These are phyloP conservation scores for Oreochromis spilurus DNA, from an alignment of 2,113 vertebrate species.

Conservation along the genomic window DNA sequence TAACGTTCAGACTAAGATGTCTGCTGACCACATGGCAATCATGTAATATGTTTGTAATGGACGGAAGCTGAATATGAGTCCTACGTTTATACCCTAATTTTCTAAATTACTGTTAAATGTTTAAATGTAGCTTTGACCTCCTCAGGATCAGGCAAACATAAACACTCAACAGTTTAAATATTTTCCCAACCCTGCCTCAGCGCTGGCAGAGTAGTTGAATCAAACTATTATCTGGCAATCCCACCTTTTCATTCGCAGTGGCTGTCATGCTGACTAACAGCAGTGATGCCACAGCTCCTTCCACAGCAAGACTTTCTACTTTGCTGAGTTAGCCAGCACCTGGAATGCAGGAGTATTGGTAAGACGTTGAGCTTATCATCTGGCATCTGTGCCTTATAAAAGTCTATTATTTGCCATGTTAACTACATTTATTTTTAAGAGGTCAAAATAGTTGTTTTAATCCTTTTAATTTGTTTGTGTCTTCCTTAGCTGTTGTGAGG, in stretches of 20 bases:
- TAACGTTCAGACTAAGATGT: background rate
- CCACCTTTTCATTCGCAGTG: background rate
- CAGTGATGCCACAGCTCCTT: background rate
- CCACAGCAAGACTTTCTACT: background rate
- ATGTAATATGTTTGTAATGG: background rate
- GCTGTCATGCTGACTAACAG: background rate
- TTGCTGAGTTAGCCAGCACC: background rate
- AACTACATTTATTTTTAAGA: background rate
- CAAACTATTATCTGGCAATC: background rate
- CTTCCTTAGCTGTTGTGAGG: background rate
- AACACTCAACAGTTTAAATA: background rate
- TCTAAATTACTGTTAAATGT: background rate
- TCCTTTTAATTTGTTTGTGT: background rate
- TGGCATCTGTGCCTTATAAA: background rate
- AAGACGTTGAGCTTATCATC: background rate
- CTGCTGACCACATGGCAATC: background rate
- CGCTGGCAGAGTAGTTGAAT: background rate
- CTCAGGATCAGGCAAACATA: background rate
- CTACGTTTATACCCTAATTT: background rate
- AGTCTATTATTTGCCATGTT: background rate
- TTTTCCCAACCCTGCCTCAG: background rate
- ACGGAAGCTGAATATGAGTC: background rate
- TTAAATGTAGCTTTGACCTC: background rate
- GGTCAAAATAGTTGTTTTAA: background rate
- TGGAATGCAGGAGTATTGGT: background rate